A percentile compares a stretch with the other conserved stretches of the same genome.
Evolutionary conservation across 2,113 vertebrate species (phyloP).

Genomic region (Isichthys henryi): DNA sequence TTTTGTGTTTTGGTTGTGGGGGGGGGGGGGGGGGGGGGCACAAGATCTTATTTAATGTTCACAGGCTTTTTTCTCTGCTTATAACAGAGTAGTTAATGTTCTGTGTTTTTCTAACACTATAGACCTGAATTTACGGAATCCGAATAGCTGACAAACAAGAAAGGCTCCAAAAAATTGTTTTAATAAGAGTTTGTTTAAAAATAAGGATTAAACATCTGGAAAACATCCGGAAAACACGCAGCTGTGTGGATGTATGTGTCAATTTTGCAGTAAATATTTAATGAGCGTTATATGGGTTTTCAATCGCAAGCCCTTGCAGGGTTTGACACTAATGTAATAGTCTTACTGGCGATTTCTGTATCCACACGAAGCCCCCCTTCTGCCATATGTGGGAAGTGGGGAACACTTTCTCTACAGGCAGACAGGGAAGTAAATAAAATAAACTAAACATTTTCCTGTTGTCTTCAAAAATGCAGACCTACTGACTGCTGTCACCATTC

Average conservation of each 20-base stretch:
- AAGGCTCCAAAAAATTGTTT: not conserved
- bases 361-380: not conserved
- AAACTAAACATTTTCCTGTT: not conserved
- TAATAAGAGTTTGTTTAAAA: not conserved
- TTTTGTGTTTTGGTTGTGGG: too few species aligned
- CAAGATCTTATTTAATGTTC: not conserved
- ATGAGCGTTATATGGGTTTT: not conserved
- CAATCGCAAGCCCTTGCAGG: not conserved
- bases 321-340: not conserved
- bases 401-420: not conserved
- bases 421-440: not conserved
- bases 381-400: not conserved
- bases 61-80: not conserved
- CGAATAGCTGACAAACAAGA: not conserved
- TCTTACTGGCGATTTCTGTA: not conserved
- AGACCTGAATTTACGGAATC: not conserved
- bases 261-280: not conserved
- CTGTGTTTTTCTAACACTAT: not conserved
- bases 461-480: not conserved
- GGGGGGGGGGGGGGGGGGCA: not conserved
- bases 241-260: not conserved
- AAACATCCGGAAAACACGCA: not conserved
- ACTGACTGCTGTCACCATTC: not conserved
- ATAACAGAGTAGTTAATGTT: not conserved
- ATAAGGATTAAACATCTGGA: not conserved